Evolutionary conservation across 2,797 vertebrate genomes (phyloP).

Genomic region (Anomalospiza imberbis): DNA sequence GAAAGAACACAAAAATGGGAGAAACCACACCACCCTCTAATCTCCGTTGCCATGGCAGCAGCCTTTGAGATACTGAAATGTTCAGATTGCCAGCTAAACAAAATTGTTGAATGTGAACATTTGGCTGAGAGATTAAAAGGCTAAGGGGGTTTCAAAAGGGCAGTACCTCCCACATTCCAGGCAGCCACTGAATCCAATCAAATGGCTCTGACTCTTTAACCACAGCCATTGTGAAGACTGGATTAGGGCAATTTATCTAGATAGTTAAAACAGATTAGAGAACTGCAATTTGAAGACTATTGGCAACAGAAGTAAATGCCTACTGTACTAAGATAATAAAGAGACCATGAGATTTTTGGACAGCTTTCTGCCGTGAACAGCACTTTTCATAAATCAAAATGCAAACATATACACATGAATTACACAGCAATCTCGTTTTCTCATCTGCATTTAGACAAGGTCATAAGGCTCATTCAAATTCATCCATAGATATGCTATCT

Average conservation of each 20-base stretch:
- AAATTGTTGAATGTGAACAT: constrained; percentile 88
- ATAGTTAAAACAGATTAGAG: constrained; percentile 85
- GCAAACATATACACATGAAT: background rate
- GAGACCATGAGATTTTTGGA: constrained; percentile 60
- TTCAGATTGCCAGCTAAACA: constrained; percentile 85
- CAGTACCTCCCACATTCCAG: constrained; percentile 84
- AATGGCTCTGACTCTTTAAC: constrained; percentile 84
- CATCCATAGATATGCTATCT: background rate
- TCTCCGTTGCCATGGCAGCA: constrained; percentile 86
- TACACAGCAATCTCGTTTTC: background rate
- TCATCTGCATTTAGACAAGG: constrained; percentile 48
- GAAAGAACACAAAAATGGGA: constrained; percentile 75
- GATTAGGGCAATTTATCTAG: constrained; percentile 85
- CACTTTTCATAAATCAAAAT: constrained; percentile 35
- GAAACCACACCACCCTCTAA: constrained; percentile 76
- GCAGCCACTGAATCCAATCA: constrained; percentile 83
- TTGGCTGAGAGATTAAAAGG: constrained; percentile 87
- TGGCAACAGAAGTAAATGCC: constrained; percentile 79
- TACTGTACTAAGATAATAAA: constrained; percentile 77
- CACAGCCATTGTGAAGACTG: constrained; percentile 80
- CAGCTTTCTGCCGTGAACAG: constrained; percentile 15
- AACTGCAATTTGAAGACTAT: constrained; percentile 80
- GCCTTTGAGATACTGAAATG: constrained; percentile 84
- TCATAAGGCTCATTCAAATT: constrained; percentile 41
- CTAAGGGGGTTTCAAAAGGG: constrained; percentile 83